These are phyloP conservation scores for Microplitis deprimator DNA, from an alignment of 2,888 invertebrate species.

Conservation along the genomic window DNA sequence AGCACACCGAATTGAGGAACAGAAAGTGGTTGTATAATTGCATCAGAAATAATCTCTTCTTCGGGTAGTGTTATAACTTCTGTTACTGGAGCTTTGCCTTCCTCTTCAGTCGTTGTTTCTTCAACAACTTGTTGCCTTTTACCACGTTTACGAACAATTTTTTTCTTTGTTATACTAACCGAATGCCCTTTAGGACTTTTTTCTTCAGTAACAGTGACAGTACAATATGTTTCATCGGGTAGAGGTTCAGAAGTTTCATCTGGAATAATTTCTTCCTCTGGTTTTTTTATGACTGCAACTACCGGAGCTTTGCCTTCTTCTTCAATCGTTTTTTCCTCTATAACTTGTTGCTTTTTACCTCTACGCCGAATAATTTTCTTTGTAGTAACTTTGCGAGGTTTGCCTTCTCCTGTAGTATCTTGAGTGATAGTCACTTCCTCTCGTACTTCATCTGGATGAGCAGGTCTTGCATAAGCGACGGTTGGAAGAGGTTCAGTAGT, in stretches of 20 bases:
- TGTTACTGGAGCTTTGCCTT: conserved; percentile 63
- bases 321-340: conserved; percentile 15
- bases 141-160: not conserved
- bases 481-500: not conserved
- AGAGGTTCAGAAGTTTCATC: conserved; percentile 38
- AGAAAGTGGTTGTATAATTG: conserved; percentile 67
- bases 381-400: conserved; percentile 54
- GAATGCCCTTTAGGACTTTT: not conserved
- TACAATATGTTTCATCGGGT: not conserved
- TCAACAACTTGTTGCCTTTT: conserved; percentile 50
- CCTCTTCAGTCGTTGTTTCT: conserved; percentile 62
- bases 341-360: conserved; percentile 47
- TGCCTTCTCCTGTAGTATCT: conserved; percentile 50
- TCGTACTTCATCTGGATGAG: not conserved
- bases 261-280: conserved; percentile 65
- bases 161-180: not conserved
- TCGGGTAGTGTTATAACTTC: conserved; percentile 63
- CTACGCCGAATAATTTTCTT: conserved; percentile 62
- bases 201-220: not conserved
- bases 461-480: not conserved
- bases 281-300: conserved; percentile 64
- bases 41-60: conserved; percentile 50
- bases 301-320: conserved; percentile 71
- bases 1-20: conserved; percentile 41
- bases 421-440: not conserved